These are phyloP conservation scores for Stigmatopora argus DNA, from an alignment of 2,113 vertebrate genomes.

Conservation along the genomic window DNA sequence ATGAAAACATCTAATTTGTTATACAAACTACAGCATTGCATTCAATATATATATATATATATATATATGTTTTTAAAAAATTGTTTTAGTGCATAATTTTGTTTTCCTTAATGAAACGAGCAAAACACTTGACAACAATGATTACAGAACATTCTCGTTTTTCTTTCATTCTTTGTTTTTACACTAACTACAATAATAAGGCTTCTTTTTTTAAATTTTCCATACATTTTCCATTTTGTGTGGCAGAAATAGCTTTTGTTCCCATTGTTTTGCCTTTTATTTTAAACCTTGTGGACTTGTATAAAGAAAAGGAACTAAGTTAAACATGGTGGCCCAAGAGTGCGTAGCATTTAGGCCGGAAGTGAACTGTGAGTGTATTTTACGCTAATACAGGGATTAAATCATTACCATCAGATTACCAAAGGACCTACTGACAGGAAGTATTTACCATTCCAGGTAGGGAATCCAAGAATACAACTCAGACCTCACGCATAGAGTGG, in stretches of 20 bases:
- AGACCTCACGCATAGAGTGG: constrained; percentile 28
- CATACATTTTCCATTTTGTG: constrained; percentile 6
- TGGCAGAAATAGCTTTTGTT: constrained; percentile 24
- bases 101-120: constrained; percentile 11
- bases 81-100: constrained; percentile 30
- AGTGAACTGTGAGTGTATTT: constrained; percentile 49
- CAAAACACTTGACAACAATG: neutral
- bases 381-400: constrained; percentile 57
- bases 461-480: constrained; percentile 53
- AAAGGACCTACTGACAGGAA: constrained; percentile 43
- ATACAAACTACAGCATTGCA: constrained; percentile 17
- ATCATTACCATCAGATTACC: constrained; percentile 63
- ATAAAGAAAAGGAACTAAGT: constrained; percentile 19
- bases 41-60: constrained; percentile 2
- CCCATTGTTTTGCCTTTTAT: constrained; percentile 8
- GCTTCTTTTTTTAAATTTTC: constrained; percentile 51
- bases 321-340: constrained; percentile 15
- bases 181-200: constrained; percentile 50
- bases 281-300: constrained; percentile 17
- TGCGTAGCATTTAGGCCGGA: constrained; percentile 40
- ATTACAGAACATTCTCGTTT: constrained; percentile 21
- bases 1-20: constrained; percentile 31
- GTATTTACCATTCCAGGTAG: constrained; percentile 34
- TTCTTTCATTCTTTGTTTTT: constrained; percentile 6
- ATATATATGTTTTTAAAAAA: constrained; percentile 2